phyloP scores from a whole-genome alignment of 2,888 invertebrate genomes.

The Drosophila algonquin region DNA sequence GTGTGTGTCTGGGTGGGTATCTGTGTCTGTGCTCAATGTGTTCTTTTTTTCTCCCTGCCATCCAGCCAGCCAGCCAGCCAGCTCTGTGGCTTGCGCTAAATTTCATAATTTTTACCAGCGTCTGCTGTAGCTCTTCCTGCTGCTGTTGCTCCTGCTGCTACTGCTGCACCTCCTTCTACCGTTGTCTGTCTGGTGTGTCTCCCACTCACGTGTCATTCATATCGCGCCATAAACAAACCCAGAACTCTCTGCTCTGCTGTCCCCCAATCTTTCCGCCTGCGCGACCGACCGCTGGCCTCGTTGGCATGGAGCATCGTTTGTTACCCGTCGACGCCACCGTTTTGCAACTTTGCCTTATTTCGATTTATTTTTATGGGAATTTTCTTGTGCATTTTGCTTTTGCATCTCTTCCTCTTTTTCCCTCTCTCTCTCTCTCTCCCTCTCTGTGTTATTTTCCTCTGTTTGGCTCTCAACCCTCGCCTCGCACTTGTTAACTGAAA shows the following conservation, averaged over 20 bases:
- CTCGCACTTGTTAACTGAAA: conserved; percentile 70
- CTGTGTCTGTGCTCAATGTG: conserved; percentile 16
- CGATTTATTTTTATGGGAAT: conserved; percentile 75
- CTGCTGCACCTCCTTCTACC: conserved; percentile 7
- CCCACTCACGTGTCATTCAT: conserved; percentile 76
- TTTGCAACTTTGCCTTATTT: conserved; percentile 54
- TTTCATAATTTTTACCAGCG: conserved; percentile 69
- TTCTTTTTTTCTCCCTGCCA: conserved; percentile 16
- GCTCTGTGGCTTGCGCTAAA: conserved; percentile 73
- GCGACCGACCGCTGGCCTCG: conserved; percentile 21
- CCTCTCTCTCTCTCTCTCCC: not conserved
- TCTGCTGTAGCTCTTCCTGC: conserved; percentile 17
- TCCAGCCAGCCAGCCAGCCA: conserved; percentile 15
- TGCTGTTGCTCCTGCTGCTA: conserved; percentile 18
- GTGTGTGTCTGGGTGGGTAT: conserved; percentile 15
- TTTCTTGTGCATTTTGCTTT: conserved; percentile 61
- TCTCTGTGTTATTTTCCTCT: conserved; percentile 3
- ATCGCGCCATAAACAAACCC: conserved; percentile 74
- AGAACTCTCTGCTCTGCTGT: conserved; percentile 3
- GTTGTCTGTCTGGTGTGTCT: conserved; percentile 54
- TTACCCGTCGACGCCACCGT: conserved; percentile 43
- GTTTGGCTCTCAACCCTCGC: conserved; percentile 43
- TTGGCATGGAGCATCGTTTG: conserved; percentile 72
- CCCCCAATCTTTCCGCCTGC: conserved; percentile 1
- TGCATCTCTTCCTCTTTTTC: conserved; percentile 14